These are phyloP conservation scores for Tetranychus piercei DNA, from an alignment of 2,888 invertebrate genomes.

Conservation along the genomic window DNA sequence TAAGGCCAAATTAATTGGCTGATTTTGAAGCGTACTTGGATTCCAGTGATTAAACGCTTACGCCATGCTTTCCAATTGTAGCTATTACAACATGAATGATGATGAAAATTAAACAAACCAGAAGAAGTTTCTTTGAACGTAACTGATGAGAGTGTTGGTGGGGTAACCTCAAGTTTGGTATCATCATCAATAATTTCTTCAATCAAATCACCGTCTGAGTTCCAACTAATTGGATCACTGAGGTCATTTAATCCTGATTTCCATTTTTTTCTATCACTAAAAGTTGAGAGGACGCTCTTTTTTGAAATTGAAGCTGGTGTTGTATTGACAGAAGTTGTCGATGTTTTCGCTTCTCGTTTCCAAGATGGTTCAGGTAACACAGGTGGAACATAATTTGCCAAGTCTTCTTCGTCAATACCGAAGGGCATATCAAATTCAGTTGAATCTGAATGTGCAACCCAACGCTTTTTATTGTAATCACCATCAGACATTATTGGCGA, in stretches of 20 bases:
- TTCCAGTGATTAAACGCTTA: background rate
- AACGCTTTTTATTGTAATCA: background rate
- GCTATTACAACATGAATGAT: background rate
- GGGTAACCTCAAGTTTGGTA: background rate
- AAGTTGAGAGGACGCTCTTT: background rate
- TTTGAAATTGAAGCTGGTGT: background rate
- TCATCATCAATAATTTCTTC: background rate
- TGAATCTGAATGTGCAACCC: slow-evolving; percentile 18
- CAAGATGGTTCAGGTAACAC: background rate
- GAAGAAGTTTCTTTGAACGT: background rate
- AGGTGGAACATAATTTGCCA: slow-evolving; percentile 19
- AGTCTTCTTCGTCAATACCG: slow-evolving; percentile 23
- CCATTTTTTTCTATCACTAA: background rate
- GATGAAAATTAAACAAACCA: background rate
- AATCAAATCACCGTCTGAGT: background rate
- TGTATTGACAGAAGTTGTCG: background rate
- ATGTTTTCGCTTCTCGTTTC: background rate
- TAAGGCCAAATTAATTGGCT: slow-evolving; percentile 55
- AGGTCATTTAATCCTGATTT: background rate
- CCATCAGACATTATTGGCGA: background rate
- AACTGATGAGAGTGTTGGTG: background rate
- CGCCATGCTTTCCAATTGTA: background rate
- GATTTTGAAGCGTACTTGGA: background rate
- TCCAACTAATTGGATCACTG: background rate
- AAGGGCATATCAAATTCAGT: slow-evolving; percentile 21